Conservation (phyloP, 1,140 invertebrate species). For the Coelopa frigida region DNA sequence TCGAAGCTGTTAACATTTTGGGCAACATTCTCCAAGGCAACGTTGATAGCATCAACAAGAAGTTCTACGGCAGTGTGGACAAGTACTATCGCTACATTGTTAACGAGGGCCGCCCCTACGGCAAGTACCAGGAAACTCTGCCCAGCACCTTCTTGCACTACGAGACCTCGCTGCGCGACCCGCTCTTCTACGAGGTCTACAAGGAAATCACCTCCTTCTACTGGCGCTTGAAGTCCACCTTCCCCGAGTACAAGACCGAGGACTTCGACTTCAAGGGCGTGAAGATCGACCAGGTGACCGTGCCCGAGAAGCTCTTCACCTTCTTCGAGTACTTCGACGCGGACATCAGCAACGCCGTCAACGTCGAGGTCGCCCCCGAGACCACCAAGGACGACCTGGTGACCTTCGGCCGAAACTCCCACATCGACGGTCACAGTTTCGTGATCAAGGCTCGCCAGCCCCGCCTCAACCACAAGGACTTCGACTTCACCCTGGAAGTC, state of each 20-base stretch:
- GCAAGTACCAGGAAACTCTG: conserved; percentile 39
- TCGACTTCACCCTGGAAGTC: conserved; percentile 51
- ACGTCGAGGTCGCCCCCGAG: conserved; percentile 29
- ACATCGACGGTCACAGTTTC: conserved; percentile 53
- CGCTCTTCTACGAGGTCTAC: conserved; percentile 58
- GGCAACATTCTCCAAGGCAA: conserved; percentile 51
- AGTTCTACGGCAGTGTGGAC: conserved; percentile 47
- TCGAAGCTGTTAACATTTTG: conserved; percentile 48
- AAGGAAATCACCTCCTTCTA: conserved; percentile 54
- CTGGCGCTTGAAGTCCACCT: conserved; percentile 49
- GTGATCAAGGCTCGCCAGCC: conserved; percentile 48
- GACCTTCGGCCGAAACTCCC: conserved; percentile 55
- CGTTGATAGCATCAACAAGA: conserved; percentile 47
- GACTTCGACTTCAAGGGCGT: conserved; percentile 59
- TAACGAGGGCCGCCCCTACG: conserved; percentile 37
- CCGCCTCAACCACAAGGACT: conserved; percentile 59
- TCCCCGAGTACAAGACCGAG: conserved; percentile 47
- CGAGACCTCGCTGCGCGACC: conserved; percentile 57
- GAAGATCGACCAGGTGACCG: conserved; percentile 54
- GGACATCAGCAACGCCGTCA: conserved; percentile 59
- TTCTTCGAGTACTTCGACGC: conserved; percentile 65
- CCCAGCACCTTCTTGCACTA: conserved; percentile 50
- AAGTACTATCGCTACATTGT: conserved; percentile 41
- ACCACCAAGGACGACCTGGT: conserved; percentile 43
- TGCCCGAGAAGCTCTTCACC: conserved; percentile 57